Evolutionary conservation across 2,797 vertebrate species (phyloP), one percentile per base, ranked within the genome.

Genomic region (Tragopan temminckii): DNA sequence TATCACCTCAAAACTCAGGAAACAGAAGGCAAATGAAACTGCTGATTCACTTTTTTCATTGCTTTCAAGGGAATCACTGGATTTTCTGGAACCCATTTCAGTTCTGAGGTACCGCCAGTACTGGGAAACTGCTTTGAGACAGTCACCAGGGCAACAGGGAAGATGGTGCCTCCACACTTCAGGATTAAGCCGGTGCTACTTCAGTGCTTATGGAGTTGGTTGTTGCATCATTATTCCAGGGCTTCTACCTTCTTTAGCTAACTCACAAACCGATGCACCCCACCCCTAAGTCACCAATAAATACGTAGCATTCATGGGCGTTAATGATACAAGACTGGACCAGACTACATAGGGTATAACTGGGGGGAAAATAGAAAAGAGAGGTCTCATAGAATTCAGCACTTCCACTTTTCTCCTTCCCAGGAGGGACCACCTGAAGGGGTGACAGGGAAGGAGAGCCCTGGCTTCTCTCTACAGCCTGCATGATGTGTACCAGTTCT

Each of bases 221-320:
- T 23, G 52, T 20, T 79, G 48, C 43, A 58, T 17, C 43, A 35
- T 15, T 50, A 33, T 42, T 8, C 43, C 53, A 61, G 48, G 12
- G 31, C 11, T 20, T 66, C 5, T 23, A 0, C 16, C 33, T 81
- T 31, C 14, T 81, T 90, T 86, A 62, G 29, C 35, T 13, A 59
- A 9, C 35, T 81, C 71, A 45, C 52, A 9, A 45, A 7, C 9
- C 5, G 42, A 27, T 5, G 46, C 12, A 66, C 53, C 38, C 17
- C 33, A 36, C 21, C 24, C 7, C 7, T 16, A 33, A 69, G 7
- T 59, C 57, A 40, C 6, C 25, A 42, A 52, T 1, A 82, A 59
- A 63, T n/a, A 25, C 1, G 45, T 21, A 33, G 5, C 1, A 3
- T 35, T 59, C 1, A 0, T 6, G 50, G 74, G 8, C 17, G 17